Conservation (phyloP, 2,797 vertebrate genomes). For the Helostoma temminkii region DNA sequence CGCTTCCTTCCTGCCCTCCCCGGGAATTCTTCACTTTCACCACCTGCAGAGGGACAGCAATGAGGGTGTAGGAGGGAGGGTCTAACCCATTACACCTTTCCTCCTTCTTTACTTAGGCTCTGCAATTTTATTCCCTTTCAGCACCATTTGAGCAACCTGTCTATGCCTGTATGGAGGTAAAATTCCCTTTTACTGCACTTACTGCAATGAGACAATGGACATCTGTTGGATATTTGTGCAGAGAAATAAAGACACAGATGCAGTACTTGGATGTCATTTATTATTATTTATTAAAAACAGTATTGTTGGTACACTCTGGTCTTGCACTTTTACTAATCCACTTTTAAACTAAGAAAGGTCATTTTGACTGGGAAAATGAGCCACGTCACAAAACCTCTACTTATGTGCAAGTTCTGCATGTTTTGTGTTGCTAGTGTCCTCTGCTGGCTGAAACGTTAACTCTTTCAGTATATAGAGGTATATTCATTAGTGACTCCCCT, state of each 20-base stretch:
- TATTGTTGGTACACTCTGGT: not conserved
- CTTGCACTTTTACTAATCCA: not conserved
- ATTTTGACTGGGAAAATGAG: slow-evolving; percentile 11
- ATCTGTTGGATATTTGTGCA: not conserved
- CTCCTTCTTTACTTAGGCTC: slow-evolving; percentile 43
- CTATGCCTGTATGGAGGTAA: slow-evolving; percentile 53
- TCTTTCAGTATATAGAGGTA: not conserved
- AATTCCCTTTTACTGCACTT: slow-evolving; percentile 38
- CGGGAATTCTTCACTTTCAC: slow-evolving; percentile 84
- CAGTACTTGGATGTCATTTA: not conserved
- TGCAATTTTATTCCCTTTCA: slow-evolving; percentile 62
- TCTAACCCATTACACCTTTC: slow-evolving; percentile 52
- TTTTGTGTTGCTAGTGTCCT: slow-evolving; percentile 60
- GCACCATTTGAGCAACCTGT: slow-evolving; percentile 55
- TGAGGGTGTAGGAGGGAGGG: slow-evolving; percentile 20
- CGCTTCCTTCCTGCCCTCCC: slow-evolving; percentile 80
- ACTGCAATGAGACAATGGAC: slow-evolving; percentile 37
- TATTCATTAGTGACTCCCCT: not conserved
- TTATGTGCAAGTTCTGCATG: not conserved
- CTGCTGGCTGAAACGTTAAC: slow-evolving; percentile 68
- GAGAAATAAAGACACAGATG: not conserved
- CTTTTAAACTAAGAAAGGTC: not conserved
- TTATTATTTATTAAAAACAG: not conserved
- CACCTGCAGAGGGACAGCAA: slow-evolving; percentile 74
- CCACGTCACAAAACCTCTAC: slow-evolving; percentile 28